A percentile compares a stretch with the other conserved stretches of the same genome.
Conservation (phyloP, 1,140 invertebrate species). For the Aphaenogaster ashmeadi region DNA sequence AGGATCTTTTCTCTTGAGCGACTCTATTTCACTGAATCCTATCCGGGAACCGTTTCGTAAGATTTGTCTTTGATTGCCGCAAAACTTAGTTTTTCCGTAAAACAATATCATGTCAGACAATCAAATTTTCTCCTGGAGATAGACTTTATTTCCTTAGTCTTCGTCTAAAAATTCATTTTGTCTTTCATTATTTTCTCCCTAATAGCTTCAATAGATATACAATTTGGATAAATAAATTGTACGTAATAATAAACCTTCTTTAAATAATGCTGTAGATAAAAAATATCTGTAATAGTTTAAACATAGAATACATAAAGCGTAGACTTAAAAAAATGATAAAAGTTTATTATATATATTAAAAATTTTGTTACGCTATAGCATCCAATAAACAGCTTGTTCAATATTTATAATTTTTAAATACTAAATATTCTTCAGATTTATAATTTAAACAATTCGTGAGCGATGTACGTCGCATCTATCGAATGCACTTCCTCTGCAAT, state of each 20-base stretch:
- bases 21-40: not conserved
- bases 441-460: not conserved
- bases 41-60: not conserved
- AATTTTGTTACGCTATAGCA: not conserved
- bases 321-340: not conserved
- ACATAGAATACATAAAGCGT: not conserved
- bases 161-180: not conserved
- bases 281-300: not conserved
- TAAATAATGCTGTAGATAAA: not conserved
- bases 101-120: slow-evolving; percentile 34
- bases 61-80: slow-evolving; percentile 34
- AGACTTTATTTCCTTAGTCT: slow-evolving; percentile 14
- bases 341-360: not conserved
- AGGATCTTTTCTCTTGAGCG: not conserved
- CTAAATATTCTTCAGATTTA: not conserved
- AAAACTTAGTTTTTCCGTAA: slow-evolving; percentile 10
- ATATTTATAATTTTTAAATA: not conserved
- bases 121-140: slow-evolving; percentile 38
- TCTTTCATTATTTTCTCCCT: not conserved
- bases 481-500: not conserved
- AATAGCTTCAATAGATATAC: not conserved
- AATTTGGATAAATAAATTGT: slow-evolving; percentile 1
- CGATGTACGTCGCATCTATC: not conserved
- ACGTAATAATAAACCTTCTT: not conserved
- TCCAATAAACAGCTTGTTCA: not conserved